Evolutionary conservation across 2,797 vertebrate species (phyloP).

Genomic region (Xiphorhynchus erythropygius): DNA sequence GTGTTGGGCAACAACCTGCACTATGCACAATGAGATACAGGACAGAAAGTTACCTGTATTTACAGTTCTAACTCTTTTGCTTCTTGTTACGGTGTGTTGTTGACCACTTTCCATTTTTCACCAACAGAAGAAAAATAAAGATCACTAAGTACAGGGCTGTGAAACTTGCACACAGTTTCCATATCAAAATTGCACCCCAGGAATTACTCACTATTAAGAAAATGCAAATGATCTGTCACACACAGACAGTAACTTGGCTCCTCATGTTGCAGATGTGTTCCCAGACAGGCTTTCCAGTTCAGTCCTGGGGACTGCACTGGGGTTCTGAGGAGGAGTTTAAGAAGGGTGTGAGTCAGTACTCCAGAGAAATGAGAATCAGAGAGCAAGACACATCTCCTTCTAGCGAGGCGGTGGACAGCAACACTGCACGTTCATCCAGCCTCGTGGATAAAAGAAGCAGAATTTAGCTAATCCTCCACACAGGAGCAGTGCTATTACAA

Average conservation of each 20-base stretch:
- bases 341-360: constrained; percentile 11
- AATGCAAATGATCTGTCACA: neutral
- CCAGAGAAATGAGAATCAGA: neutral
- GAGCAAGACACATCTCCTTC: neutral
- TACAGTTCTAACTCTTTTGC: neutral
- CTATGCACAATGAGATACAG: neutral
- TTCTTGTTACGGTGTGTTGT: neutral
- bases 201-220: neutral
- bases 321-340: neutral
- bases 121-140: neutral
- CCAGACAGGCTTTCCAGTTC: neutral
- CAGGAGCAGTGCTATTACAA: neutral
- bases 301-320: neutral
- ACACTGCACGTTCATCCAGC: neutral
- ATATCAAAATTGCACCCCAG: neutral
- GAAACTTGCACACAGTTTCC: neutral
- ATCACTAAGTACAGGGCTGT: neutral
- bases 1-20: neutral
- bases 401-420: neutral
- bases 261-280: neutral
- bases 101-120: neutral
- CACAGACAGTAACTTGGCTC: neutral
- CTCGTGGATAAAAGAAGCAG: constrained; percentile 21
- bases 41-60: neutral
- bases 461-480: constrained; percentile 24